Conservation (phyloP, 2,113 vertebrate species). For the Phaetusa simplex region DNA sequence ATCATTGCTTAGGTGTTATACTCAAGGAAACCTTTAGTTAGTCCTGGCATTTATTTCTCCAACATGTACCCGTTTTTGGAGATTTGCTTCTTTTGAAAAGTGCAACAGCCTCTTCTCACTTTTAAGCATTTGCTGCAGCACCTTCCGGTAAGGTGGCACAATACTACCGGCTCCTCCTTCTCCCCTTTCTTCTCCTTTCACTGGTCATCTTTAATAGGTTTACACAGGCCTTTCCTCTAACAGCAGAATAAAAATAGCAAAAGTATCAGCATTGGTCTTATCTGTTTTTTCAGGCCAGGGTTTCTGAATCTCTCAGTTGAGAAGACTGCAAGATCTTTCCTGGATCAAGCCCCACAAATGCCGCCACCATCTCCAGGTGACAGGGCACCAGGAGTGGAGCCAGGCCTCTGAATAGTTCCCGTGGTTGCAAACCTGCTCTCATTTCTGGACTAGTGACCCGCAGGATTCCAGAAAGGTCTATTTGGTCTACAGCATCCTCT, state of each 20-base stretch:
- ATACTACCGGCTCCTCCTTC: background rate
- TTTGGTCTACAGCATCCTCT: background rate
- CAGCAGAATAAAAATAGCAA: background rate
- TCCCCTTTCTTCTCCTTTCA: background rate
- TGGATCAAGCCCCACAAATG: background rate
- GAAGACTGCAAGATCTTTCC: background rate
- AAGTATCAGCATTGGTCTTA: background rate
- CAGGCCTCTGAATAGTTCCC: background rate
- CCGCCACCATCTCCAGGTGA: fast-evolving
- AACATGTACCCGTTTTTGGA: background rate
- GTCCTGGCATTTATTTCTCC: background rate
- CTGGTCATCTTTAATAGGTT: background rate
- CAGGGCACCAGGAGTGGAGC: background rate
- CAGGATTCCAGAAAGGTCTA: background rate
- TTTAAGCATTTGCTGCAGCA: background rate
- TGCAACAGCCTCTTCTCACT: background rate
- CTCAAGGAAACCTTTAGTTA: background rate
- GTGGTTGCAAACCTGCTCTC: background rate
- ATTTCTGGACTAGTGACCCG: background rate
- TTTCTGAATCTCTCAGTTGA: background rate
- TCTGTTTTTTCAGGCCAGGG: background rate
- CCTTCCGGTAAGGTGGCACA: background rate
- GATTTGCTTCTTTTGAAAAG: background rate
- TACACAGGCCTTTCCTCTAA: background rate
- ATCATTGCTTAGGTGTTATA: background rate